phyloP scores from a whole-genome alignment of 2,113 vertebrate genomes.

The Fregetta grallaria region DNA sequence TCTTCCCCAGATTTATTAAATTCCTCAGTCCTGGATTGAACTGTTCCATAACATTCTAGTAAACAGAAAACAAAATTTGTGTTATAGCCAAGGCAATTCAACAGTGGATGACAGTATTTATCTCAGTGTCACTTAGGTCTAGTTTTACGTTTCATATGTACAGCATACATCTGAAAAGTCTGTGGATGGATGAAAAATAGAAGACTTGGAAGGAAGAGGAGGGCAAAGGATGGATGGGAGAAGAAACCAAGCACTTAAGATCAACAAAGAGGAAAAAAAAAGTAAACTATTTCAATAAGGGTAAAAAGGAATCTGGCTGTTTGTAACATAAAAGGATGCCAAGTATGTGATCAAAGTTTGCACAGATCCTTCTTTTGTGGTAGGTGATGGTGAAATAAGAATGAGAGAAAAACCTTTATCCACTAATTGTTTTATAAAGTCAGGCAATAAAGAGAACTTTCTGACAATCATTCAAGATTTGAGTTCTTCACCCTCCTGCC shows the following conservation, averaged over 20 bases:
- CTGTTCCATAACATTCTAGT: slow-evolving; percentile 97
- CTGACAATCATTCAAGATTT: neutral
- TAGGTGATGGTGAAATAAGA: neutral
- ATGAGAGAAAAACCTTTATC: neutral
- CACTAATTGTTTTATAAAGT: neutral
- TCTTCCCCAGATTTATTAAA: slow-evolving; percentile 95
- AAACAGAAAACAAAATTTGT: slow-evolving; percentile 22
- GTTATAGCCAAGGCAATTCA: neutral
- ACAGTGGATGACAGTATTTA: neutral
- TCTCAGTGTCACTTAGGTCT: neutral
- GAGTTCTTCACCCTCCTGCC: neutral
- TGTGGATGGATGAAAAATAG: neutral
- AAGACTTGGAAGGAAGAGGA: neutral
- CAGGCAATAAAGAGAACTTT: neutral
- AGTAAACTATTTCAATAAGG: neutral
- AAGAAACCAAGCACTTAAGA: neutral
- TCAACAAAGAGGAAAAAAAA: neutral
- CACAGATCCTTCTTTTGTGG: neutral
- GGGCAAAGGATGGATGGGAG: neutral
- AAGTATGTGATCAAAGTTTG: neutral
- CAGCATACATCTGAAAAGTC: neutral
- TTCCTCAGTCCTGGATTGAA: slow-evolving; percentile 95
- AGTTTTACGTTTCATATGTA: neutral
- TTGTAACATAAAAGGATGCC: neutral
- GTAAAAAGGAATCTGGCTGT: neutral